A percentile compares a stretch with the other conserved stretches of the same genome.
Conservation (phyloP, 2,888 invertebrate species). For the Melanargia galathea region DNA sequence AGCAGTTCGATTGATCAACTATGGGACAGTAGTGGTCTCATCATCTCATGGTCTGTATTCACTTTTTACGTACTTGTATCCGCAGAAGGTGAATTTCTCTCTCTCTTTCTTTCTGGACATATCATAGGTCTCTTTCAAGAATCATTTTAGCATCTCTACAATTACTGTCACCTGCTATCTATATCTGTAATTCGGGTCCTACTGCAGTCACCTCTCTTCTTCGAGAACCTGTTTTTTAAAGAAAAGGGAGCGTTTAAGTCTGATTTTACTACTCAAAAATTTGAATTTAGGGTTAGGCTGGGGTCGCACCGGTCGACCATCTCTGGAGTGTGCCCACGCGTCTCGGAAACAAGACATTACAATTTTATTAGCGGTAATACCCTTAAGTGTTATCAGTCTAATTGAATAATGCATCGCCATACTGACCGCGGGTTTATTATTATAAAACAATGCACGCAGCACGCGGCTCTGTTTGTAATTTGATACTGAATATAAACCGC, state of each 20-base stretch:
- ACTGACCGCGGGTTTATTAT: constrained; percentile 50
- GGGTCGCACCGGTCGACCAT: constrained; percentile 27
- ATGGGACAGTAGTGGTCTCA: too few relatives aligned
- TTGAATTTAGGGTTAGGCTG: constrained; percentile 9
- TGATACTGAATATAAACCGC: not conserved
- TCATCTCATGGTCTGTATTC: too few relatives aligned
- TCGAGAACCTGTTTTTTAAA: not conserved
- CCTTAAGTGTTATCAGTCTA: constrained; percentile 79
- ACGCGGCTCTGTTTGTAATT: constrained; percentile 26
- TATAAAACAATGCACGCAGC: constrained; percentile 32
- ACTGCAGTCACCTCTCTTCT: too few relatives aligned
- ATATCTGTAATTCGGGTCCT: too few relatives aligned
- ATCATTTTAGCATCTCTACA: too few relatives aligned
- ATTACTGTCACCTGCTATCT: too few relatives aligned
- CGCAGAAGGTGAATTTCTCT: too few relatives aligned
- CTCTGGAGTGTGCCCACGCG: constrained; percentile 62
- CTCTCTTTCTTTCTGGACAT: too few relatives aligned
- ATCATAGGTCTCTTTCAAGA: too few relatives aligned
- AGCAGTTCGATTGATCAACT: too few relatives aligned
- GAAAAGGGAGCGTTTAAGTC: too few relatives aligned
- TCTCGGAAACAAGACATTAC: constrained; percentile 79
- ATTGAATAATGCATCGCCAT: constrained; percentile 78
- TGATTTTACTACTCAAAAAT: constrained; percentile 24
- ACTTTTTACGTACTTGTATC: too few relatives aligned
- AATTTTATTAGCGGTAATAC: constrained; percentile 78